These are phyloP conservation scores for Drosophila sproati DNA, from an alignment of 1,140 invertebrate genomes.

Conservation along the genomic window DNA sequence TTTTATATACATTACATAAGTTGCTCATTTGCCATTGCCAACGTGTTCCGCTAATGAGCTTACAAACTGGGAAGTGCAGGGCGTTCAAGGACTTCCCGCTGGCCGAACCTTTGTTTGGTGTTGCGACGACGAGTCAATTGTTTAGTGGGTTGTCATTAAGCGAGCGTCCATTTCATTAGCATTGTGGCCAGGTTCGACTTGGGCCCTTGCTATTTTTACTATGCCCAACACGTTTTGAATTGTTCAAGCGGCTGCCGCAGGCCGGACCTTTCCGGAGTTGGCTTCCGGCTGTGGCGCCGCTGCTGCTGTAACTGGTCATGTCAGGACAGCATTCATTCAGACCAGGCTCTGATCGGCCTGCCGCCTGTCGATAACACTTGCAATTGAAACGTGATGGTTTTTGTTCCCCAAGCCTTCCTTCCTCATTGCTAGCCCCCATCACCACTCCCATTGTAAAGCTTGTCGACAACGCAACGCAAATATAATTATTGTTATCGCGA, in stretches of 20 bases:
- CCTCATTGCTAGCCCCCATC: neutral
- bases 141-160: constrained; percentile 64
- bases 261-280: constrained; percentile 21
- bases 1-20: no score
- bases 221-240: constrained; percentile 72
- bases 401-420: neutral
- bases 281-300: constrained; percentile 41
- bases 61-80: constrained; percentile 3
- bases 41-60: neutral
- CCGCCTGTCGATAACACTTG: constrained; percentile 45
- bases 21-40: neutral
- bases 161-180: constrained; percentile 75
- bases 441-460: neutral
- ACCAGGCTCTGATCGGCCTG: constrained; percentile 21
- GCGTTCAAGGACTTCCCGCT: constrained; percentile 1
- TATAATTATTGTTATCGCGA: constrained; percentile 56
- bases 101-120: constrained; percentile 17
- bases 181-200: constrained; percentile 44
- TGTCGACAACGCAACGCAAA: constrained; percentile 29
- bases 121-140: constrained; percentile 49
- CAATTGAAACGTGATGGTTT: constrained; percentile 57
- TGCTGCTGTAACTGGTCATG: constrained; percentile 30
- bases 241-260: constrained; percentile 51
- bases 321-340: constrained; percentile 27
- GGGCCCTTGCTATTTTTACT: constrained; percentile 44